phyloP scores from a whole-genome alignment of 2,113 vertebrate genomes.

The Parus major region DNA sequence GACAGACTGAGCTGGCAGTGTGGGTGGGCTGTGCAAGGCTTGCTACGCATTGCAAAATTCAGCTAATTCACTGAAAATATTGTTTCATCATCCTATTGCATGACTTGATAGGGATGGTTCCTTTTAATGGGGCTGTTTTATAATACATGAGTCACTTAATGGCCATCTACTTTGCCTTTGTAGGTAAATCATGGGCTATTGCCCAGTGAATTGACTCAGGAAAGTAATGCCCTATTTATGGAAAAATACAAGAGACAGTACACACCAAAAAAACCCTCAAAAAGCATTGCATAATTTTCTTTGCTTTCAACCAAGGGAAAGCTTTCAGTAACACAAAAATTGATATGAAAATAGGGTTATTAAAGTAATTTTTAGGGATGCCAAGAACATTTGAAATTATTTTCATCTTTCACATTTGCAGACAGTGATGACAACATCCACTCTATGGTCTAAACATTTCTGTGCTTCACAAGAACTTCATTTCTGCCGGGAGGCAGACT shows the following conservation, averaged over 20 bases:
- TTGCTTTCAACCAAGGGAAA: not conserved
- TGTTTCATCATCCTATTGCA: not conserved
- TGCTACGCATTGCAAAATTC: not conserved
- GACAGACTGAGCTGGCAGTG: not conserved
- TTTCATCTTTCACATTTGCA: constrained; percentile 30
- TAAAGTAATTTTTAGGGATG: not conserved
- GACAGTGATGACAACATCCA: constrained; percentile 25
- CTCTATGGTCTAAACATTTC: not conserved
- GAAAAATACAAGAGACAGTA: not conserved
- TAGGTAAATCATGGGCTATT: not conserved
- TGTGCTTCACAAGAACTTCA: not conserved
- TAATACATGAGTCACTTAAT: constrained; percentile 39
- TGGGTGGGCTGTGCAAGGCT: not conserved
- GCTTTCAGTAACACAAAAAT: not conserved
- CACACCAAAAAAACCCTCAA: not conserved
- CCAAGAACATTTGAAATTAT: not conserved
- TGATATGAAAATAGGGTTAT: not conserved
- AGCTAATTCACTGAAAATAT: not conserved
- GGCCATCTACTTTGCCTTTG: constrained; percentile 14
- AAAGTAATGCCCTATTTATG: constrained; percentile 26
- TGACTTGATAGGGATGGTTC: not conserved
- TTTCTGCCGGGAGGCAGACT: not conserved
- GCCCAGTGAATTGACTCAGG: constrained; percentile 2
- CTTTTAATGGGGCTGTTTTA: not conserved
- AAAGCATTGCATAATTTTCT: not conserved